phyloP scores from a whole-genome alignment of 2,113 vertebrate species.

The Tonatia bakeri region DNA sequence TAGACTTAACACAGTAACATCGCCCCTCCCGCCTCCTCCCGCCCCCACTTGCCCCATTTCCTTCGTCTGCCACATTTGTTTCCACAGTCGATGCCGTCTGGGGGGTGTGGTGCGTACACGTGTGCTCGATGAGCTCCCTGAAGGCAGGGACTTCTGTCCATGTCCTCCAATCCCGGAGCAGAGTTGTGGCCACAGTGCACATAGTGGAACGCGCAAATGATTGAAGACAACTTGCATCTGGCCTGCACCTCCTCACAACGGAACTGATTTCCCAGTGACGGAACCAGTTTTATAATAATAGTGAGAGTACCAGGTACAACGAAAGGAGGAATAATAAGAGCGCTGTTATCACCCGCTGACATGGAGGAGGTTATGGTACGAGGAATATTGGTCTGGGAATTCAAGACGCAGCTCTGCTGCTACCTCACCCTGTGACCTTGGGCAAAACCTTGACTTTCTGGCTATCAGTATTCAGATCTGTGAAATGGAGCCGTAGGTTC shows the following conservation, averaged over 20 bases:
- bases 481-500: background rate
- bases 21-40: background rate
- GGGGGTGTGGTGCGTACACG: too few species aligned
- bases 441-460: background rate
- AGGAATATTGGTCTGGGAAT: background rate
- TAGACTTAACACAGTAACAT: background rate
- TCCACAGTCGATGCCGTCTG: background rate
- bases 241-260: background rate
- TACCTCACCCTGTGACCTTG: background rate
- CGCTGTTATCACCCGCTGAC: background rate
- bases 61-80: background rate
- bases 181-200: background rate
- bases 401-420: background rate
- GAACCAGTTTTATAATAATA: background rate
- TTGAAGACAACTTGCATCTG: background rate
- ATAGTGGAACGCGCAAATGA: background rate
- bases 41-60: background rate
- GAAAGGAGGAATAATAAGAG: background rate
- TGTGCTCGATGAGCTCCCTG: background rate
- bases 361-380: rapidly evolving
- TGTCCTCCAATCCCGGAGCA: background rate
- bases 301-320: background rate
- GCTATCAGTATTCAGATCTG: background rate
- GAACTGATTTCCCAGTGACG: background rate
- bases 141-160: background rate